Conservation (phyloP, 2,797 vertebrate genomes). For the Hypotaenidia okinawae region DNA sequence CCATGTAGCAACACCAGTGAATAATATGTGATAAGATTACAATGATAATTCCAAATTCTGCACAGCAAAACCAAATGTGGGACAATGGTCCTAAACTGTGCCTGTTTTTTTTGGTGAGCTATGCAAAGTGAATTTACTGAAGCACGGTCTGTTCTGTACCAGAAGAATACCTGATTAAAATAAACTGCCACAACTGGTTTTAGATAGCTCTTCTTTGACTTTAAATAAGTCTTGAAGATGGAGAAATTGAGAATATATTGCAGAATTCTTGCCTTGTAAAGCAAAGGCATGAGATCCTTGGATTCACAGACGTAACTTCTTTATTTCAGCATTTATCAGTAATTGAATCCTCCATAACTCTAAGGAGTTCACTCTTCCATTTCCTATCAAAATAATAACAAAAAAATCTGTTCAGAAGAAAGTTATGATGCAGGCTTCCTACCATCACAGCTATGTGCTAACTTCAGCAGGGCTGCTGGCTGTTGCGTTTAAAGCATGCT, state of each 20-base stretch:
- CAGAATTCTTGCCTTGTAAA: not conserved
- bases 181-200: not conserved
- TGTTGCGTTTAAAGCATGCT: not conserved
- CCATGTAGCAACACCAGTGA: not conserved
- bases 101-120: not conserved
- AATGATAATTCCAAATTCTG: not conserved
- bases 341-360: not conserved
- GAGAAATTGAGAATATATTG: not conserved
- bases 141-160: not conserved
- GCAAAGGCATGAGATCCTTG: not conserved
- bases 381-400: not conserved
- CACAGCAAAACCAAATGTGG: not conserved
- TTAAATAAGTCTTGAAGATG: not conserved
- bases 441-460: conserved; percentile 57
- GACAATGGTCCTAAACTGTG: not conserved
- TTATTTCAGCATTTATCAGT: not conserved
- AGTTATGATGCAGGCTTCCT: conserved; percentile 31
- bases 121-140: not conserved
- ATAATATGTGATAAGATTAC: not conserved
- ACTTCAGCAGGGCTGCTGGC: conserved; percentile 26
- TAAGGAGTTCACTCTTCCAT: not conserved
- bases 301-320: not conserved
- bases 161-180: not conserved
- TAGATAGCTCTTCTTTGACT: not conserved
- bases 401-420: not conserved